Conservation (phyloP, 2,797 vertebrate genomes). For the Myotis myotis region DNA sequence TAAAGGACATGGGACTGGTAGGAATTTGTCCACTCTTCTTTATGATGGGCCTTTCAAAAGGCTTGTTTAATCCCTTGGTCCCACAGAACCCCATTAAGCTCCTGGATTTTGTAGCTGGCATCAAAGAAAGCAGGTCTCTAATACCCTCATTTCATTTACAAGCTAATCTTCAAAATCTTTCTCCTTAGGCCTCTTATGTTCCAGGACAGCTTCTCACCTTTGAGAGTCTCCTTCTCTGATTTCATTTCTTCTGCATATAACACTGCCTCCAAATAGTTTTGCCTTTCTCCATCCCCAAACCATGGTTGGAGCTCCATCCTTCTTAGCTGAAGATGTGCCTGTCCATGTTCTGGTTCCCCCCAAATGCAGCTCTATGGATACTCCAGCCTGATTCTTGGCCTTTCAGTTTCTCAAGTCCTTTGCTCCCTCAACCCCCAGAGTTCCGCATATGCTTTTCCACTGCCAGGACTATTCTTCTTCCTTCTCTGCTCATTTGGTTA, state of each 20-base stretch:
- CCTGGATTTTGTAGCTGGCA: background rate
- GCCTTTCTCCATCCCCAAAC: background rate
- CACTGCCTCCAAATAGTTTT: background rate
- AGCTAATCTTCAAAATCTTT: background rate
- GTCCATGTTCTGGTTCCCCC: background rate
- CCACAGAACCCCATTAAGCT: background rate
- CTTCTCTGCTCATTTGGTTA: background rate
- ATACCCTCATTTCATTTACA: background rate
- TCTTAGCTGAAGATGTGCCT: background rate
- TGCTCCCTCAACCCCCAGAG: background rate
- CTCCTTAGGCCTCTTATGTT: background rate
- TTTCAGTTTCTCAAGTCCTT: background rate
- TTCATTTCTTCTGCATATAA: background rate
- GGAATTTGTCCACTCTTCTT: background rate
- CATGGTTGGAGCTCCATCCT: background rate
- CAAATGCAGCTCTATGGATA: background rate
- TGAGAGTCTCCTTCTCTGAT: background rate
- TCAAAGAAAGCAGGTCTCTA: background rate
- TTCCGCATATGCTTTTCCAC: background rate
- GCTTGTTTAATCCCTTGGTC: background rate
- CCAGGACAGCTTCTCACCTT: background rate
- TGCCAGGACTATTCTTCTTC: rapidly evolving
- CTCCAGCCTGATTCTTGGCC: background rate
- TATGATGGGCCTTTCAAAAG: background rate
- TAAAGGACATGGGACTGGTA: background rate